Conservation (phyloP, 2,113 vertebrate species). For the Dermatemys mawii region DNA sequence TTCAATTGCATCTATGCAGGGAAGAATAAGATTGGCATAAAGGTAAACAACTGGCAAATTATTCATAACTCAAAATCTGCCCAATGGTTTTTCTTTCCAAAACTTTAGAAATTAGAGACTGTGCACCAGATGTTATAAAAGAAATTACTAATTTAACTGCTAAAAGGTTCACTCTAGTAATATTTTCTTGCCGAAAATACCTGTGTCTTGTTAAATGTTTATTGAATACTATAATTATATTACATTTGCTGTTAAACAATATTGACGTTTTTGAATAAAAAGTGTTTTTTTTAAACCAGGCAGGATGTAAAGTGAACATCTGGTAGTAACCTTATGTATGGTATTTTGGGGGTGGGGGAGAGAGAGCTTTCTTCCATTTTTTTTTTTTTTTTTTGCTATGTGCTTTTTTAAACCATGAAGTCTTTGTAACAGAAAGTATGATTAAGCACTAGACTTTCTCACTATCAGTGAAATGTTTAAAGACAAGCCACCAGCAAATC, state of each 20-base stretch:
- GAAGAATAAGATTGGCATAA: slow-evolving; percentile 79
- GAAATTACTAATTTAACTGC: slow-evolving; percentile 81
- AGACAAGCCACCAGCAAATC: slow-evolving; percentile 65
- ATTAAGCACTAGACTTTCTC: slow-evolving; percentile 71
- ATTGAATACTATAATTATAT: slow-evolving; percentile 81
- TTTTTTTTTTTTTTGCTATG: background rate
- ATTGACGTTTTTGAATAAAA: slow-evolving; percentile 81
- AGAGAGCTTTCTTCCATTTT: slow-evolving; percentile 53
- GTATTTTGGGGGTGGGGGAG: slow-evolving; percentile 57
- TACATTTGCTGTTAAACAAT: slow-evolving; percentile 82
- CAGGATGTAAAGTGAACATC: slow-evolving; percentile 75
- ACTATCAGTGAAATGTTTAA: slow-evolving; percentile 71
- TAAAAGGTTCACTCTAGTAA: slow-evolving; percentile 78
- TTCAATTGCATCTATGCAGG: slow-evolving; percentile 66
- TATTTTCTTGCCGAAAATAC: slow-evolving; percentile 77
- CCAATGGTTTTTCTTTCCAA: slow-evolving; percentile 73
- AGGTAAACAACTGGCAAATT: slow-evolving; percentile 81
- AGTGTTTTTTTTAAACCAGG: slow-evolving; percentile 50
- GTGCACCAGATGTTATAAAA: slow-evolving; percentile 83
- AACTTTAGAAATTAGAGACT: slow-evolving; percentile 82
- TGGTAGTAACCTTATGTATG: slow-evolving; percentile 72
- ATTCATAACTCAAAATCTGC: slow-evolving; percentile 75
- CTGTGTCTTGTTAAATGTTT: slow-evolving; percentile 83
- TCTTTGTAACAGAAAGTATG: slow-evolving; percentile 57
- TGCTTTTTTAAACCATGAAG: slow-evolving; percentile 55